phyloP scores from a whole-genome alignment of 2,888 invertebrate species.

The Salticus scenicus region DNA sequence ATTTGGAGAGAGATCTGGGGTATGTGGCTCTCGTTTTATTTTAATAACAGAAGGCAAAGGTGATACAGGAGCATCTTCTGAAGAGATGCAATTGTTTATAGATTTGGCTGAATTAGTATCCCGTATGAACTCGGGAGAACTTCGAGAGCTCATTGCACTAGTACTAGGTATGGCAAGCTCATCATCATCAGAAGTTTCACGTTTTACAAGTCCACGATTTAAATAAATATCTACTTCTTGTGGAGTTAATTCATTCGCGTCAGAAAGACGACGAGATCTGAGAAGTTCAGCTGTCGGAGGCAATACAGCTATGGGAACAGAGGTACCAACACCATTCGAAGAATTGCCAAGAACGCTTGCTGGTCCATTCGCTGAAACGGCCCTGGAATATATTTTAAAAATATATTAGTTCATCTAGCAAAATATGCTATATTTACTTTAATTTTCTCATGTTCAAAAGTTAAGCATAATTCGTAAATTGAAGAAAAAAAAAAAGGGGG shows the following conservation, averaged over 20 bases:
- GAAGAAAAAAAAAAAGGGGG: too few relatives aligned
- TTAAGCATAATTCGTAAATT: too few relatives aligned
- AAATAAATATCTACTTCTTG: slow-evolving; percentile 58
- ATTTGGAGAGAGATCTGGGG: slow-evolving; percentile 23
- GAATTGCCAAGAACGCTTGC: neutral
- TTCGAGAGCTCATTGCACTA: slow-evolving; percentile 24
- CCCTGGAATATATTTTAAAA: too few relatives aligned
- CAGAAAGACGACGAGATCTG: slow-evolving; percentile 24
- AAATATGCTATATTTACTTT: too few relatives aligned
- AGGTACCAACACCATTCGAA: neutral
- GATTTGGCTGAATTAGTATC: slow-evolving; percentile 18
- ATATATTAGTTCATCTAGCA: too few relatives aligned
- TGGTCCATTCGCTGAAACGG: slow-evolving; percentile 31
- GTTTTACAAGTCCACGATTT: slow-evolving; percentile 37
- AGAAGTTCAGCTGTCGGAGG: slow-evolving; percentile 40
- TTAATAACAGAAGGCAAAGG: slow-evolving; percentile 48
- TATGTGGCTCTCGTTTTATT: slow-evolving; percentile 39
- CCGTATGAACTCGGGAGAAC: slow-evolving; percentile 8
- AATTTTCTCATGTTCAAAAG: too few relatives aligned
- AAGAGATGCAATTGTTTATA: neutral
- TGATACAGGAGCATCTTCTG: slow-evolving; percentile 18
- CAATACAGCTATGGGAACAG: slow-evolving; percentile 20
- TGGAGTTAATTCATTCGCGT: slow-evolving; percentile 29
- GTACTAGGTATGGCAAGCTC: slow-evolving; percentile 34
- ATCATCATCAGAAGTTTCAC: slow-evolving; percentile 22